Evolutionary conservation across 2,797 vertebrate genomes (phyloP).

Genomic region (Nasua narica): DNA sequence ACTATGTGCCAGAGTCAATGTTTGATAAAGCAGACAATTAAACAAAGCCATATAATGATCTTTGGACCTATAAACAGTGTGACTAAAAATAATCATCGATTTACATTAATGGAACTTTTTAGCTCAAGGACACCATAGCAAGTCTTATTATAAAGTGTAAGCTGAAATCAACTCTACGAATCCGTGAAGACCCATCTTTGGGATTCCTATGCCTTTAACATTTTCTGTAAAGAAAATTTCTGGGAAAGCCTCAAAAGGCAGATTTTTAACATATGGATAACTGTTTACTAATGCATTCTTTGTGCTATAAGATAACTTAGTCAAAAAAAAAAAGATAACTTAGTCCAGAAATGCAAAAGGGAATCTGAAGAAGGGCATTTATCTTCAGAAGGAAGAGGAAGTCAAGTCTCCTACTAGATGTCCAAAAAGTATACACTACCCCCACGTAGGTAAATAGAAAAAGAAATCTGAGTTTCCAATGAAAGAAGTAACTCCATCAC

Average conservation of each 20-base stretch:
- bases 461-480: background rate
- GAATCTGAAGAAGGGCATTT: background rate
- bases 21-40: background rate
- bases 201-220: background rate
- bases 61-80: background rate
- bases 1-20: background rate
- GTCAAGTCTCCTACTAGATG: background rate
- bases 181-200: background rate
- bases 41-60: background rate
- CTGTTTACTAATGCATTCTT: background rate
- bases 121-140: background rate
- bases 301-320: background rate
- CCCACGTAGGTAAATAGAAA: background rate
- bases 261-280: background rate
- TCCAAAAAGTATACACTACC: background rate
- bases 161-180: background rate
- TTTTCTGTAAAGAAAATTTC: background rate
- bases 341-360: background rate
- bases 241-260: background rate
- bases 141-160: background rate
- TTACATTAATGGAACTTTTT: background rate
- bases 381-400: background rate
- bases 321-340: conserved; percentile 41
- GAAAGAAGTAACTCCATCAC: background rate
- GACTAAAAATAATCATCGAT: background rate